These are phyloP conservation scores for Peromyscus attwateri DNA, from an alignment of 2,797 vertebrate species.

Conservation along the genomic window DNA sequence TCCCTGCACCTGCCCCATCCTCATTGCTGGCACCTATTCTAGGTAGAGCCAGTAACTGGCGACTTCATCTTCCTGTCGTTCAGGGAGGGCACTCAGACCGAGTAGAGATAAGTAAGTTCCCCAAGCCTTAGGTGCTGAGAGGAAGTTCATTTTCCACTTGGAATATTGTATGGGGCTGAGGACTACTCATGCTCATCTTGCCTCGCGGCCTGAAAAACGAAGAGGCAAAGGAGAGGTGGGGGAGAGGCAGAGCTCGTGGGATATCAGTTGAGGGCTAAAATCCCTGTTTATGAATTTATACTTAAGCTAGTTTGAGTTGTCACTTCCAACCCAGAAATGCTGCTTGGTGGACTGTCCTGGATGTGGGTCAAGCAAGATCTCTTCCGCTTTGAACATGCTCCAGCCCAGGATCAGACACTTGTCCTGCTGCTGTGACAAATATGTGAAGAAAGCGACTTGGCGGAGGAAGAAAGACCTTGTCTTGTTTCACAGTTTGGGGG, in stretches of 20 bases:
- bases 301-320: not conserved
- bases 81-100: not conserved
- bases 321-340: not conserved
- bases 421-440: not conserved
- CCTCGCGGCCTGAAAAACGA: not conserved
- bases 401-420: not conserved
- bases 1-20: no score
- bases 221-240: not conserved
- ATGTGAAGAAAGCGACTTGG: not conserved
- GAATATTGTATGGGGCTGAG: not conserved
- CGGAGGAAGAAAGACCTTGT: not conserved
- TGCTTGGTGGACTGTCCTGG: not conserved
- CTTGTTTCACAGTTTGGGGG: not conserved
- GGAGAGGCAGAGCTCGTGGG: not conserved
- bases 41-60: not conserved
- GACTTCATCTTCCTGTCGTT: not conserved
- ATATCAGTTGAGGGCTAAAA: not conserved
- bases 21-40: not conserved
- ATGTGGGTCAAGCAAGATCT: not conserved
- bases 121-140: slow-evolving; percentile 6
- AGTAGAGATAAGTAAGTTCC: not conserved
- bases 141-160: not conserved
- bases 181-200: not conserved
- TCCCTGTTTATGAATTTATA: not conserved
- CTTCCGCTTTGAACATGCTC: not conserved